Base-by-base conservation (phyloP, 2,888 invertebrate genomes). In the Merodon equestris region DNA sequence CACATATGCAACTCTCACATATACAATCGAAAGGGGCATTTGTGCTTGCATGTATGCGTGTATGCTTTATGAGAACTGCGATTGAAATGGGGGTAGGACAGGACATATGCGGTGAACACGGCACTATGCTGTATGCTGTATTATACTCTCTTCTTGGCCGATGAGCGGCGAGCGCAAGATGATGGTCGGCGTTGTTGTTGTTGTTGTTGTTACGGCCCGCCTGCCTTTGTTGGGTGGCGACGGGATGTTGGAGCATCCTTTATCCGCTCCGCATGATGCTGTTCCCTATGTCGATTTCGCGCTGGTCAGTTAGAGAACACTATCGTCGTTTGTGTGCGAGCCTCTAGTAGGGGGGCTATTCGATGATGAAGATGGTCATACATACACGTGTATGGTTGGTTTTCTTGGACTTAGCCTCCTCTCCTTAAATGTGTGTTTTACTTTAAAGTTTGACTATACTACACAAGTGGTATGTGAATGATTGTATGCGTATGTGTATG, bases 141-240 rank as follows among this genome's bases (percentile, higher is more conserved):
- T 76, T 47, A 47, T 56, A 17, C 34, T 67, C 38, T 72, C 67
- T 73, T 79, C 74, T 74, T 79, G 54, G 68, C 53, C 48, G 63
- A 36, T 68, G 63, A 68, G 68, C 38, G 64, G 67, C 74, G 74
- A 79, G 73, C 68, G 56, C 74, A 79, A 79, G 79, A 79, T 68
- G 79, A 58, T 76, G 17, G 18, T 5, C n/a, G n/a, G n/a, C n/a
- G 18, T 42, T 71, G 27, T 27, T 27, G 27, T 2, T 27, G 27
- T 27, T 7, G 27, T 27, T 4, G 27, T 7, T 27, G 7, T 27
- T 27, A 2, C 27, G 7, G 27, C 27, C 7, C 7, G 56, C 19
- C 53, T 38, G 9, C n/a, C n/a, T 27, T 36, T 9, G 54, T 36
- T 61, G 53, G 54, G 53, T 47, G 54, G 50, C 19, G 44, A 13